Percentiles rank a stretch among this genome's conserved stretches.
Conservation (phyloP, 2,113 vertebrate genomes). For the Trichomycterus rosablanca region DNA sequence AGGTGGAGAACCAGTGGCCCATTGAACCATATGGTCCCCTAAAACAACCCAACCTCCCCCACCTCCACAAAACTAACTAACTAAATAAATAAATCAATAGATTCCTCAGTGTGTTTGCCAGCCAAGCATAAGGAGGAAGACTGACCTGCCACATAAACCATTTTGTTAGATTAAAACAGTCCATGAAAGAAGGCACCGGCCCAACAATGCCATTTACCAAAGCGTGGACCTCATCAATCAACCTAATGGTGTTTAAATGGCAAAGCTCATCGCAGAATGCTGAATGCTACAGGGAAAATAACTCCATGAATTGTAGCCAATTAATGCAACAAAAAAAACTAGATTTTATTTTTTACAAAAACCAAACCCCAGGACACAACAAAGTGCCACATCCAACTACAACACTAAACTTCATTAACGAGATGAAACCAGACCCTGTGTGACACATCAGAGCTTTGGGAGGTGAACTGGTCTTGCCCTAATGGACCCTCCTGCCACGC, state of each 20-base stretch:
- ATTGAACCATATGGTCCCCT: constrained; percentile 39
- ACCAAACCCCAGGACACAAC: not conserved
- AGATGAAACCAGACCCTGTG: constrained; percentile 8
- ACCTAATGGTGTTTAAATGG: constrained; percentile 41
- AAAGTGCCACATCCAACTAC: not conserved
- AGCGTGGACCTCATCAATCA: constrained; percentile 34
- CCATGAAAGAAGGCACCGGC: constrained; percentile 28
- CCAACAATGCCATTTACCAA: constrained; percentile 30
- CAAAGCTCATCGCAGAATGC: constrained; percentile 26
- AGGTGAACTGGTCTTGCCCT: constrained; percentile 14
- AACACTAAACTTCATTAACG: not conserved
- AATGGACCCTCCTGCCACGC: constrained; percentile 16
- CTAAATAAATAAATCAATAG: too few species aligned
- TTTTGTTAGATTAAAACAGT: constrained; percentile 43
- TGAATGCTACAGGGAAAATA: not conserved
- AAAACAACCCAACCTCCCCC: too few species aligned
- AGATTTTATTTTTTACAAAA: not conserved
- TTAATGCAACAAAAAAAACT: not conserved
- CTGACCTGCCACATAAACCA: constrained; percentile 22
- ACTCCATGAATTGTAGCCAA: not conserved
- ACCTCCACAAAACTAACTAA: too few species aligned
- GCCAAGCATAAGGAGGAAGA: constrained; percentile 24
- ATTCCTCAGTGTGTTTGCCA: too few species aligned
- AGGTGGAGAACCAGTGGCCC: constrained; percentile 37
- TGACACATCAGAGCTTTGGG: constrained; percentile 5